Evolutionary conservation across 2,113 vertebrate genomes (phyloP), one percentile per base, ranked within the genome.

Genomic region (Delphinapterus leucas): DNA sequence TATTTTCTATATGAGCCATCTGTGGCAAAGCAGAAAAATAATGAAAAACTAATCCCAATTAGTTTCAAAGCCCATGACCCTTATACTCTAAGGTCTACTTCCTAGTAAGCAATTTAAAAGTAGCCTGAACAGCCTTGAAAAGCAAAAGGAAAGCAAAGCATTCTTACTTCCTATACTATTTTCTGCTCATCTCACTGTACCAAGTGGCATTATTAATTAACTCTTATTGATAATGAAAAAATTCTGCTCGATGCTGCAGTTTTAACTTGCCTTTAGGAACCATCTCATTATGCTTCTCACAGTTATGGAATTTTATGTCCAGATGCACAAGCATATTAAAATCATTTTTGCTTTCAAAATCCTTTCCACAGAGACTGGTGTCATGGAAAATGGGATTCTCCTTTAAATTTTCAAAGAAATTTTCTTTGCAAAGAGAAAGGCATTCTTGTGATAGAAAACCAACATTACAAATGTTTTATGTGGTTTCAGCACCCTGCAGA

Each of bases 131-230:
- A 77, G 85, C 63, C 88, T 61, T 47, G 60, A 74, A 88, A 83
- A 92, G 67, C 44, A 73, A 86, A 83, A 55, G 60, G 13, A 74
- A 88, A 92, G 53, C 58, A 60, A 88, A 68, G 17, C 8, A 0
- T 0, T 86, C 91, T 92, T 93, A 79, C 41, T 25, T 96, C 36
- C 49, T 93, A 20, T 63, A 53, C 3, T 15, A 0, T 0, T 80
- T 85, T 90, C 67, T 95, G 71, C 2, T 2, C 25, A 28, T 12
- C 44, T 67, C 36, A 88, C 61, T 80, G 76, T 92, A 47, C 92
- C 97, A 90, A 91, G 82, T 73, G 76, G 23, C 89, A 97, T 44
- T 93, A 93, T 95, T 93, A 83, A 63, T 70, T 92, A 97, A 76
- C 93, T 92, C 70, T 80, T 61, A 70, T 0, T 68, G 96, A 97